phyloP scores from a whole-genome alignment of 2,797 vertebrate species.

The Pseudochaenichthys georgianus region DNA sequence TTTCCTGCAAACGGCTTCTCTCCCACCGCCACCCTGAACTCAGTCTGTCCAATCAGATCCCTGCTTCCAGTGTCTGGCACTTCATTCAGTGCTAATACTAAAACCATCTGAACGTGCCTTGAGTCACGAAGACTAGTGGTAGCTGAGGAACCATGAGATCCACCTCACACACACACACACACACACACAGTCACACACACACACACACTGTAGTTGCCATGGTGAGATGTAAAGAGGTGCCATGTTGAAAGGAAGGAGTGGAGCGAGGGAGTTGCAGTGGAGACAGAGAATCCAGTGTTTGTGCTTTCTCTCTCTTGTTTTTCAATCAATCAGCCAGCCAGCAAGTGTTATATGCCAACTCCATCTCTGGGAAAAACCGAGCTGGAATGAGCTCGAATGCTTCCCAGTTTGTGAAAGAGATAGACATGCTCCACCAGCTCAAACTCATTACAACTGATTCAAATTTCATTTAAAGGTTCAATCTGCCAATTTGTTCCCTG shows the following conservation, averaged over 20 bases:
- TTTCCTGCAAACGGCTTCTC: slow-evolving; percentile 52
- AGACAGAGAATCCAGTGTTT: slow-evolving; percentile 82
- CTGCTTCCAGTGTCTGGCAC: slow-evolving; percentile 63
- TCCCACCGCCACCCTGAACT: slow-evolving; percentile 55
- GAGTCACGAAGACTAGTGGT: slow-evolving; percentile 67
- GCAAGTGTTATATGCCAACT: slow-evolving; percentile 58
- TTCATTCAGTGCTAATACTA: slow-evolving; percentile 73
- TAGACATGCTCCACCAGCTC: slow-evolving; percentile 29
- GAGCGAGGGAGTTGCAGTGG: slow-evolving; percentile 68
- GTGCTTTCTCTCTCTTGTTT: slow-evolving; percentile 63
- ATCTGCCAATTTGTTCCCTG: slow-evolving; percentile 55
- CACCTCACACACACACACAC: slow-evolving; percentile 53
- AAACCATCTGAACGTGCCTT: slow-evolving; percentile 78
- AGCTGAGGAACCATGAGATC: slow-evolving; percentile 70
- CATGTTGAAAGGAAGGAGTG: slow-evolving; percentile 77
- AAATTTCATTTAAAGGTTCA: slow-evolving; percentile 54
- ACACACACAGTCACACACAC: slow-evolving; percentile 26
- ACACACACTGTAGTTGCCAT: slow-evolving; percentile 78
- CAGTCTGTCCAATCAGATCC: slow-evolving; percentile 61
- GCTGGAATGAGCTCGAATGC: slow-evolving; percentile 23
- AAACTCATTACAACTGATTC: slow-evolving; percentile 51
- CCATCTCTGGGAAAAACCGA: slow-evolving; percentile 64
- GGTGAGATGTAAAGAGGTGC: slow-evolving; percentile 83
- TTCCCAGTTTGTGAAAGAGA: slow-evolving; percentile 43
- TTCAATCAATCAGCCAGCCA: slow-evolving; percentile 67